Percentiles rank a stretch among this genome's conserved stretches.
phyloP scores from a whole-genome alignment of 1,140 invertebrate genomes.

The Euglossa dilemma region DNA sequence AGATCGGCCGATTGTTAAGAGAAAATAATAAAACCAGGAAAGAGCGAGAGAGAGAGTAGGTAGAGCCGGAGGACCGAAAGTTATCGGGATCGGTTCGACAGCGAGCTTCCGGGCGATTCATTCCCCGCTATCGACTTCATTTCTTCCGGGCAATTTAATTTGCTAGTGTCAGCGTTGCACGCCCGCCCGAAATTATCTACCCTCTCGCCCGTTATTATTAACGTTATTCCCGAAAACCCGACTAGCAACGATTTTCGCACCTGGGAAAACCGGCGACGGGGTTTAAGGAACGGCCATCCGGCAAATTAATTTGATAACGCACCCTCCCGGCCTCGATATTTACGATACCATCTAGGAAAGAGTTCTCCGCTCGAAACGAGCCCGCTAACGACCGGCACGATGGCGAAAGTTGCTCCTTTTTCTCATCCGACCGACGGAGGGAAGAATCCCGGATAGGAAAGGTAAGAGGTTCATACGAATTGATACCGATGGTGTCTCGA shows the following conservation, averaged over 20 bases:
- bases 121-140: slow-evolving; percentile 28
- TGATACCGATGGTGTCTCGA: slow-evolving; percentile 7
- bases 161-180: slow-evolving; percentile 28
- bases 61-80: slow-evolving; percentile 1
- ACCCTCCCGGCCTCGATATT: neutral
- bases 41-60: too few species aligned
- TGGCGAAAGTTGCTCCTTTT: slow-evolving; percentile 63
- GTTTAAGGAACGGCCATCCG: neutral
- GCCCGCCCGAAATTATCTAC: slow-evolving; percentile 32
- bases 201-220: slow-evolving; percentile 38
- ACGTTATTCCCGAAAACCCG: slow-evolving; percentile 19
- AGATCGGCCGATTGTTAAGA: too few species aligned
- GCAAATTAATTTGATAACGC: slow-evolving; percentile 15
- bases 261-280: neutral
- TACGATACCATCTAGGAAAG: slow-evolving; percentile 28
- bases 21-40: neutral
- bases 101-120: slow-evolving; percentile 34
- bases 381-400: slow-evolving; percentile 61
- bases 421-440: neutral
- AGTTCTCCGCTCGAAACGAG: slow-evolving; percentile 43
- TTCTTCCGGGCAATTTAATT: slow-evolving; percentile 49
- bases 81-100: slow-evolving; percentile 44
- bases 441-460: slow-evolving; percentile 1
- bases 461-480: slow-evolving; percentile 21
- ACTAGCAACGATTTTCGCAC: neutral